Conservation (phyloP, 2,888 invertebrate species). For the Nycteola revayana region DNA sequence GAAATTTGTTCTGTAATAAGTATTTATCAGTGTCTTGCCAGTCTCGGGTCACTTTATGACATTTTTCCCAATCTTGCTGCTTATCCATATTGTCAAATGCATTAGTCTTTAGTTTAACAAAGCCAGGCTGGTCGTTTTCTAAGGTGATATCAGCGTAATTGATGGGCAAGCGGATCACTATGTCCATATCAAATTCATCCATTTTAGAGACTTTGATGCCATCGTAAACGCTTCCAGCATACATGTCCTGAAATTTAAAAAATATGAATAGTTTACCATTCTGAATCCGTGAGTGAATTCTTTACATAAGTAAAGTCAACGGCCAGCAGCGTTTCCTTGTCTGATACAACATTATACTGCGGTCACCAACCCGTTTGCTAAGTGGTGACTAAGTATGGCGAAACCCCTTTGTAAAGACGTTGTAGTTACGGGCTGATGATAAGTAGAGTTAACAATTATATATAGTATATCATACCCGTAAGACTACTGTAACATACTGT, state of each 20-base stretch:
- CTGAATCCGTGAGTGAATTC: too few relatives aligned
- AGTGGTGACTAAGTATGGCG: too few relatives aligned
- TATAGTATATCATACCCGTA: too few relatives aligned
- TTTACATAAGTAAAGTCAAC: too few relatives aligned
- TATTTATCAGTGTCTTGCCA: slow-evolving; percentile 72
- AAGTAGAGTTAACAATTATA: too few relatives aligned
- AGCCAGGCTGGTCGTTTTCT: slow-evolving; percentile 68
- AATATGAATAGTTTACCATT: too few relatives aligned
- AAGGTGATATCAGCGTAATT: slow-evolving; percentile 61
- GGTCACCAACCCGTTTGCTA: too few relatives aligned
- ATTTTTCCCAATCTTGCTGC: slow-evolving; percentile 58
- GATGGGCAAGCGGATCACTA: slow-evolving; percentile 78
- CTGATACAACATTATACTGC: too few relatives aligned
- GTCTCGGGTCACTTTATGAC: slow-evolving; percentile 59
- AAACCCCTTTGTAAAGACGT: too few relatives aligned
- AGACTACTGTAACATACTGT: too few relatives aligned
- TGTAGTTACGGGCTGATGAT: too few relatives aligned
- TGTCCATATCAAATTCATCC: slow-evolving; percentile 84
- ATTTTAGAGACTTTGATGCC: slow-evolving; percentile 81
- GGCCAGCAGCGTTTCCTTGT: too few relatives aligned
- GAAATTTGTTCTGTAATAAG: slow-evolving; percentile 70
- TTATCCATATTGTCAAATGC: slow-evolving; percentile 60
- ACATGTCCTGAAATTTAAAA: slow-evolving; percentile 62
- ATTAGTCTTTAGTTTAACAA: slow-evolving; percentile 66
- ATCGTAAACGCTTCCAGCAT: slow-evolving; percentile 84